These are phyloP conservation scores for Adoxophyes honmai DNA, from an alignment of 1,140 invertebrate genomes.

Conservation along the genomic window DNA sequence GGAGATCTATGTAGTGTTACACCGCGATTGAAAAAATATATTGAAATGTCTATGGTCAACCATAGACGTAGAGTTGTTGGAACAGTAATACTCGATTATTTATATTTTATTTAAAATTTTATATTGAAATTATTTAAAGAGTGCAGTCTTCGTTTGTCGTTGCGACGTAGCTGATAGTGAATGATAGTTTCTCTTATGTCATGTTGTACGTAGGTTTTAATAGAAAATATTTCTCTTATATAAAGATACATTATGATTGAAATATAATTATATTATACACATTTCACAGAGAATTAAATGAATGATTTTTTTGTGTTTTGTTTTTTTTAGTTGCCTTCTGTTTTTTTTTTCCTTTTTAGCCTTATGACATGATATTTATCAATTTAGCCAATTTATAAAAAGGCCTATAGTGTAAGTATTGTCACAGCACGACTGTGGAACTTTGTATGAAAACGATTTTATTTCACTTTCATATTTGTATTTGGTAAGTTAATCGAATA, in stretches of 20 bases:
- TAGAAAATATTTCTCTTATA: constrained; percentile 61
- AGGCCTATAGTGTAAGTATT: constrained; percentile 13
- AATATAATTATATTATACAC: constrained; percentile 56
- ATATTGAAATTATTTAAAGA: constrained; percentile 55
- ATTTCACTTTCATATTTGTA: constrained; percentile 17
- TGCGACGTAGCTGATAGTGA: constrained; percentile 50
- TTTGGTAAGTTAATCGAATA: constrained; percentile 25
- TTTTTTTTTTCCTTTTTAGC: constrained; percentile 33
- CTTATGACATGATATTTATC: constrained; percentile 1
- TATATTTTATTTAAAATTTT: constrained; percentile 72
- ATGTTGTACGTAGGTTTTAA: constrained; percentile 69
- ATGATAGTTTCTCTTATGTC: constrained; percentile 57
- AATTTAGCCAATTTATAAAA: constrained; percentile 2
- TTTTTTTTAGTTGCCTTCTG: constrained; percentile 52
- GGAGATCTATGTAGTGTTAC: constrained; percentile 42
- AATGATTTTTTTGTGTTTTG: constrained; percentile 63
- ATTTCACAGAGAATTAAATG: constrained; percentile 67
- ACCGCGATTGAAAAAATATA: constrained; percentile 53
- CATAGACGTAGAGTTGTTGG: constrained; percentile 66
- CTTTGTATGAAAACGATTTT: not conserved
- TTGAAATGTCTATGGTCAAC: constrained; percentile 61
- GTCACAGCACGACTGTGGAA: not conserved
- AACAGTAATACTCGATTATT: constrained; percentile 76
- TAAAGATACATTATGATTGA: constrained; percentile 52
- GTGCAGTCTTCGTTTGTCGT: constrained; percentile 52